Percentiles rank a stretch among this genome's conserved stretches.
Evolutionary conservation across 1,140 invertebrate species (phyloP).

Genomic region (Lethrus apterus): DNA sequence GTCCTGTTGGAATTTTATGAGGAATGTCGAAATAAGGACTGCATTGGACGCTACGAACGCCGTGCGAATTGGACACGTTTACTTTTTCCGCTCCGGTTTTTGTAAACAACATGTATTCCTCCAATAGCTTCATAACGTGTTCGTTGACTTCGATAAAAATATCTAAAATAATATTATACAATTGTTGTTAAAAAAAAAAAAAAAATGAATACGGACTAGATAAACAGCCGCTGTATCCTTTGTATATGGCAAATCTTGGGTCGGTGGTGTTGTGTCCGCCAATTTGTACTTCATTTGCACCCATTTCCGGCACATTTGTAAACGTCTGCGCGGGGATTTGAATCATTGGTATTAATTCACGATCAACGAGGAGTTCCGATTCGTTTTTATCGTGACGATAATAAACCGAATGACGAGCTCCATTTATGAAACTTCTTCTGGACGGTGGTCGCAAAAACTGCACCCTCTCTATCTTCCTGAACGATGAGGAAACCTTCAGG

Average conservation of each 20-base stretch:
- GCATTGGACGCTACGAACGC: slow-evolving; percentile 75
- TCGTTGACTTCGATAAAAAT: slow-evolving; percentile 74
- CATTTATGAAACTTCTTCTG: slow-evolving; percentile 74
- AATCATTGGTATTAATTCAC: slow-evolving; percentile 60
- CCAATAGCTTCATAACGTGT: slow-evolving; percentile 71
- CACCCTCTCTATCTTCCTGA: slow-evolving; percentile 73
- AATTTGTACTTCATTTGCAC: slow-evolving; percentile 73
- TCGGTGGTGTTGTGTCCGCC: slow-evolving; percentile 80
- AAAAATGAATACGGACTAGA: slow-evolving; percentile 69
- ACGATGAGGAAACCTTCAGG: slow-evolving; percentile 75
- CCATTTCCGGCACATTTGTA: slow-evolving; percentile 54
- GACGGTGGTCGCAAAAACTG: slow-evolving; percentile 60
- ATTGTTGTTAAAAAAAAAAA: not conserved
- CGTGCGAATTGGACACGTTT: slow-evolving; percentile 70
- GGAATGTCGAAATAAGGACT: slow-evolving; percentile 62
- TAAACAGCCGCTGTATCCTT: slow-evolving; percentile 79
- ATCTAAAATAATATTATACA: slow-evolving; percentile 47
- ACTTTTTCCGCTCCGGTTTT: slow-evolving; percentile 73
- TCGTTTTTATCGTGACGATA: slow-evolving; percentile 67
- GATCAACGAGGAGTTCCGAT: slow-evolving; percentile 65
- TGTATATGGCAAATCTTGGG: slow-evolving; percentile 68
- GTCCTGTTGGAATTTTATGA: slow-evolving; percentile 52
- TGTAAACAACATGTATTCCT: slow-evolving; percentile 83
- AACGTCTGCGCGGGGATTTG: slow-evolving; percentile 58
- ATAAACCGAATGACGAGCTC: slow-evolving; percentile 77